Evolutionary conservation across 2,113 vertebrate genomes (phyloP).

Genomic region (Dromiciops gliroides): DNA sequence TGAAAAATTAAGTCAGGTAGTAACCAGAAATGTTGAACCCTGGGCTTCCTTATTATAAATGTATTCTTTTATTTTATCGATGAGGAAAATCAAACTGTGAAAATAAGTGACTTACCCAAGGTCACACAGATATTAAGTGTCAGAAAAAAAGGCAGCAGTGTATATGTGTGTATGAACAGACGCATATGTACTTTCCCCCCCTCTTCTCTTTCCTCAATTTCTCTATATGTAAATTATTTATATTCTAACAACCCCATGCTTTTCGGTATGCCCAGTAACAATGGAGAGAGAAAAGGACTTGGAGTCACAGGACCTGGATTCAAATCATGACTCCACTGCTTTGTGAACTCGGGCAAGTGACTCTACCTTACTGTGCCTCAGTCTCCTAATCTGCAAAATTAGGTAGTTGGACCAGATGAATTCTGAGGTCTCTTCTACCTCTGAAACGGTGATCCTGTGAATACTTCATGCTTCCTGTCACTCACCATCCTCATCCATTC

Average conservation of each 20-base stretch:
- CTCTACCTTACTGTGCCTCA: not conserved
- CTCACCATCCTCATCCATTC: too few species aligned
- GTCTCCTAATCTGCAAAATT: not conserved
- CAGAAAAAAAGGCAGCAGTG: not conserved
- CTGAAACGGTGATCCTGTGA: too few species aligned
- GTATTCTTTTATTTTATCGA: not conserved
- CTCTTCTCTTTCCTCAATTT: not conserved
- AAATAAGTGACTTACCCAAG: not conserved
- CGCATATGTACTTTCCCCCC: not conserved
- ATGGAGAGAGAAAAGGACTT: not conserved
- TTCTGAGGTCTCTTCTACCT: not conserved
- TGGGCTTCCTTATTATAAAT: not conserved
- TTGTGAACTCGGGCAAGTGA: not conserved
- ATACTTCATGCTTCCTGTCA: not conserved
- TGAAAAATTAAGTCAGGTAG: not conserved
- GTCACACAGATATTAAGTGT: not conserved
- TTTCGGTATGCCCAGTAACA: not conserved
- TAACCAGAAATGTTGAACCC: not conserved
- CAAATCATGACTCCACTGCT: not conserved
- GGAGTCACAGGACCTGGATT: not conserved
- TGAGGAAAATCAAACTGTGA: not conserved
- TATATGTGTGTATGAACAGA: not conserved
- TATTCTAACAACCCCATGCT: not conserved
- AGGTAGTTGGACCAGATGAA: not conserved
- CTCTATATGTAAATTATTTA: not conserved